A percentile compares a stretch with the other conserved stretches of the same genome.
These are phyloP conservation scores for Onychostruthus taczanowskii DNA, from an alignment of 2,113 vertebrate species.

Conservation along the genomic window DNA sequence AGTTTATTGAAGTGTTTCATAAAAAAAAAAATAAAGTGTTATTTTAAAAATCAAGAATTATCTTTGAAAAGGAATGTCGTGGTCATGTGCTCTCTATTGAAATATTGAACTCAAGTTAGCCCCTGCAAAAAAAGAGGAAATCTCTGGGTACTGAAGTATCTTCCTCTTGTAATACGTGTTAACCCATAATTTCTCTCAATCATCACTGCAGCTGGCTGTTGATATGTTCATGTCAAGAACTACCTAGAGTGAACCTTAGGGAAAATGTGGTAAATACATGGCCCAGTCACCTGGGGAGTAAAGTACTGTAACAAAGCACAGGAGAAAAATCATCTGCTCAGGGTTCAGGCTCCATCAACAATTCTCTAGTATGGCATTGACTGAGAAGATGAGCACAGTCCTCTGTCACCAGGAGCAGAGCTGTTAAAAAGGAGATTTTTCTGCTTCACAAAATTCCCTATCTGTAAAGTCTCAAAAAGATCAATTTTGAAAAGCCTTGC, in stretches of 20 bases:
- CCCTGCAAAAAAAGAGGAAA: neutral
- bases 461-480: neutral
- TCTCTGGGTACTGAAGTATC: neutral
- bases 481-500: neutral
- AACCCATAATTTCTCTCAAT: neutral
- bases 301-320: neutral
- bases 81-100: neutral
- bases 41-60: neutral
- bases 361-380: neutral
- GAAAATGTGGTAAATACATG: neutral
- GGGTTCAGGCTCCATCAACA: neutral
- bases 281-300: neutral
- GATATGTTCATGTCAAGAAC: neutral
- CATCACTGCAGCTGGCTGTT: neutral
- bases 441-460: neutral
- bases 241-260: neutral
- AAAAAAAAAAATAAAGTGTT: neutral
- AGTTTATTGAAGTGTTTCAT: neutral
- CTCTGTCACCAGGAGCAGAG: neutral
- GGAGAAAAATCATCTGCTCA: neutral
- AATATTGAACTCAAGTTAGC: neutral
- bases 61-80: neutral
- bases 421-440: neutral
- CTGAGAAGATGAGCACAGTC: neutral
- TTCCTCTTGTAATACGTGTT: neutral